phyloP scores from a whole-genome alignment of 2,113 vertebrate species.

The Centrocercus urophasianus region DNA sequence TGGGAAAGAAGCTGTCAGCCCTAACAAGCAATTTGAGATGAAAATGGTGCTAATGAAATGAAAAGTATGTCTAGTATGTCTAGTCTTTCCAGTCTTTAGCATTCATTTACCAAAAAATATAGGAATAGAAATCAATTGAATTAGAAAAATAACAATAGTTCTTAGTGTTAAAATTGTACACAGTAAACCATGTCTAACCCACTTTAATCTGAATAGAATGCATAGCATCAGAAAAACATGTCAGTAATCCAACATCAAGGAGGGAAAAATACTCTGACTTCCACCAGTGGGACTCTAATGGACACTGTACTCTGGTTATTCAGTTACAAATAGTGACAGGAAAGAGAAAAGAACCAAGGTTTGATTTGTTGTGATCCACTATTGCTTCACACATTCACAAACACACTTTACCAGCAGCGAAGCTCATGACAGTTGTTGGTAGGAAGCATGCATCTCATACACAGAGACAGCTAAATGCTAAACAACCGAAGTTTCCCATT shows the following conservation, averaged over 20 bases:
- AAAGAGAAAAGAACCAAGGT: background rate
- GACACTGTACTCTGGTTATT: fast-evolving
- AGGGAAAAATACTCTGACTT: background rate
- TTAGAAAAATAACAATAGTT: background rate
- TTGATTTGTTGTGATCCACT: background rate
- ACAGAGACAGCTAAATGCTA: background rate
- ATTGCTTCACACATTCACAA: background rate
- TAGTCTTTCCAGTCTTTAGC: background rate
- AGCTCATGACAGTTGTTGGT: fast-evolving
- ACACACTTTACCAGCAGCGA: background rate
- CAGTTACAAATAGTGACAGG: background rate
- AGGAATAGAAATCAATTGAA: background rate
- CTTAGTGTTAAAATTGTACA: background rate
- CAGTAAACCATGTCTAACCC: background rate
- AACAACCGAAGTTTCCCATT: fast-evolving
- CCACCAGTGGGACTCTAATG: background rate
- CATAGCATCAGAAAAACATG: background rate
- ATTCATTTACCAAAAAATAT: background rate
- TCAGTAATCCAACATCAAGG: too few relatives aligned
- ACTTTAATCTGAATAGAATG: background rate
- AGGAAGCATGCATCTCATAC: background rate
- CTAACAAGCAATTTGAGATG: background rate
- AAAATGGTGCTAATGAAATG: background rate
- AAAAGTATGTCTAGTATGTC: background rate
- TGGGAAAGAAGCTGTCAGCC: background rate